Conservation (phyloP, 2,113 vertebrate species). For the Chaetura pelagica region DNA sequence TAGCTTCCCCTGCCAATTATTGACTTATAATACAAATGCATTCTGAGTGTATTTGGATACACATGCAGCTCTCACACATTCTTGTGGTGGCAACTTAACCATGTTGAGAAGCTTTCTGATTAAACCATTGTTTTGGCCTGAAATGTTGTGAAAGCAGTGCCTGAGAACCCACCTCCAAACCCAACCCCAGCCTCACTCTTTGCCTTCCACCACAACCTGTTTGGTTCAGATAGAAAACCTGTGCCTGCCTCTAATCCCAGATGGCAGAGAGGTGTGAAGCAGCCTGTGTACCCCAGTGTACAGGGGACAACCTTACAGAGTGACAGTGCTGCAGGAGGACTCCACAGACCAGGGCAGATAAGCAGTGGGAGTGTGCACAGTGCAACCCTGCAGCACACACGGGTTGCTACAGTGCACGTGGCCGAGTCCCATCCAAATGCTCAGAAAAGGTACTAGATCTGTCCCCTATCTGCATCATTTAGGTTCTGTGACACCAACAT, state of each 20-base stretch:
- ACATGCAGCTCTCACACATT: not conserved
- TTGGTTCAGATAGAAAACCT: not conserved
- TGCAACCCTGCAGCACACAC: not conserved
- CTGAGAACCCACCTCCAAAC: not conserved
- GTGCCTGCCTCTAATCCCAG: too few relatives aligned
- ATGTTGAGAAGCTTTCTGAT: not conserved
- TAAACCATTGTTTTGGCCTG: not conserved
- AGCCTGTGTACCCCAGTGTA: accelerated
- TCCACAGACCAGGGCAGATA: not conserved
- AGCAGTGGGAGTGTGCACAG: not conserved
- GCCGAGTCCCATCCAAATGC: not conserved
- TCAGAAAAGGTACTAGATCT: not conserved
- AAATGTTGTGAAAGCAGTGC: not conserved
- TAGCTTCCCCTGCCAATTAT: not conserved
- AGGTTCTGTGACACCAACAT: not conserved
- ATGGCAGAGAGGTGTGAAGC: accelerated
- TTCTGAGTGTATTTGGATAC: not conserved
- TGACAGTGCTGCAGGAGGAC: not conserved
- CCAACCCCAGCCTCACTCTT: not conserved
- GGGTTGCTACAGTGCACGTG: accelerated
- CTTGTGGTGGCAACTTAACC: not conserved
- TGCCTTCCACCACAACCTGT: not conserved
- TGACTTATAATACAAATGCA: not conserved
- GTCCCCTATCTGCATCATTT: not conserved
- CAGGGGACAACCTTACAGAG: not conserved